Conservation (phyloP, 2,113 vertebrate genomes). For the Macquaria ambigua region DNA sequence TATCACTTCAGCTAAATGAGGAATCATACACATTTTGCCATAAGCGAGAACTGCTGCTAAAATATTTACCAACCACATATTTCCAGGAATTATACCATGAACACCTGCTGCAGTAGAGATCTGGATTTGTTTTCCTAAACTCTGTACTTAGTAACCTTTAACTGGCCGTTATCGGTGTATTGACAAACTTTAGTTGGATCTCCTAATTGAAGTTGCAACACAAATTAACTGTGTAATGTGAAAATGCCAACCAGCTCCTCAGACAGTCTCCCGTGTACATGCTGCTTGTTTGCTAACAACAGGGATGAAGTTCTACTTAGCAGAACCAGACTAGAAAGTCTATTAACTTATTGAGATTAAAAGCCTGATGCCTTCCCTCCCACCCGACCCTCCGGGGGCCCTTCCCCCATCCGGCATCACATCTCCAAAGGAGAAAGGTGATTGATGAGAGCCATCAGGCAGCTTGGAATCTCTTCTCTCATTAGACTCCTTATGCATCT, state of each 20-base stretch:
- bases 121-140: slow-evolving; percentile 33
- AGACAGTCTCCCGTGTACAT: slow-evolving; percentile 50
- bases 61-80: slow-evolving; percentile 17
- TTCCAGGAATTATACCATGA: not conserved
- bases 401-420: slow-evolving; percentile 71
- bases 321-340: slow-evolving; percentile 74
- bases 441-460: slow-evolving; percentile 86
- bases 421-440: slow-evolving; percentile 83
- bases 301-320: slow-evolving; percentile 72
- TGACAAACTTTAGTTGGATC: slow-evolving; percentile 61
- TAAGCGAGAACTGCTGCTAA: not conserved
- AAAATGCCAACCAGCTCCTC: slow-evolving; percentile 74
- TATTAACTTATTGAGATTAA: slow-evolving; percentile 88
- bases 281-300: slow-evolving; percentile 77
- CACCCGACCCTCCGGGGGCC: slow-evolving; percentile 49
- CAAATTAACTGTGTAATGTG: slow-evolving; percentile 83
- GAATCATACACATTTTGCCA: slow-evolving; percentile 3
- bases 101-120: slow-evolving; percentile 18
- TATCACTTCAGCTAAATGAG: not conserved
- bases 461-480: slow-evolving; percentile 82
- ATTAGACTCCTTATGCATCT: slow-evolving; percentile 82
- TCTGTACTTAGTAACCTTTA: slow-evolving; percentile 63
- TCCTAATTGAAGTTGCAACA: slow-evolving; percentile 61
- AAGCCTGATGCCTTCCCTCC: slow-evolving; percentile 79
- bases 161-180: slow-evolving; percentile 55